Evolutionary conservation across 2,113 vertebrate genomes (phyloP), one percentile per base, ranked within the genome.

Genomic region (Petroica traversi): DNA sequence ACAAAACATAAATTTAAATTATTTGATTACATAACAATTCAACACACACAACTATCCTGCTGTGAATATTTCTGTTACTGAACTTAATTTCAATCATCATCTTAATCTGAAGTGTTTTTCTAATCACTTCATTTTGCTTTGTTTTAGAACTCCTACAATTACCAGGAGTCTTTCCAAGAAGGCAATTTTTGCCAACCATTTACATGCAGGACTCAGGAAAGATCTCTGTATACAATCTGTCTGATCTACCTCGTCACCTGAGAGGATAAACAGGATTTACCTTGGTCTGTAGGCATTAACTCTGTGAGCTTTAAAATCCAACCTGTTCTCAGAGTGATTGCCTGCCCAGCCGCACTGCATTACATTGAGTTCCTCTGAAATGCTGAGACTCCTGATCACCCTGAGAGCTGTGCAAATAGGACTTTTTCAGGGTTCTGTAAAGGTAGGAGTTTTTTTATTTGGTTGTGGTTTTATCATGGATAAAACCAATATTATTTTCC

Each of bases 191-290:
- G 77, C 46, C 77, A 87, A 28, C 22, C 45, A 68, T 48, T 75
- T 96, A 93, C 88, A 92, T 1, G 20, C 54, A 82, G 54, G 64
- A 85, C 57, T 91, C 16, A 2, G 61, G 34, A 24, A 86, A 80
- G 92, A 63, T 77, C 55, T 84, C 79, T 90, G 20, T 58, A 33
- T 91, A 59, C 69, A 89, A 93, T 79, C 89, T 93, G 55, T 18
- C 72, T 96, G 85, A 95, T 88, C 92, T 94, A 64, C 61, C 77
- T 88, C 38, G 3, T 92, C 94, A 95, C 93, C 93, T 89, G 94
- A 94, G 91, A 94, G 87, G 74, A 95, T 92, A 79, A 91, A 85
- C 52, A 87, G 84, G 91, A 89, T 95, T 95, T 96, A 66, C 76
- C 48, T 46, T 36, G 78, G 71, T 83, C 91, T 77, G 72, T 22